phyloP scores from a whole-genome alignment of 1,140 invertebrate species.

The Leptoteleia sp. region DNA sequence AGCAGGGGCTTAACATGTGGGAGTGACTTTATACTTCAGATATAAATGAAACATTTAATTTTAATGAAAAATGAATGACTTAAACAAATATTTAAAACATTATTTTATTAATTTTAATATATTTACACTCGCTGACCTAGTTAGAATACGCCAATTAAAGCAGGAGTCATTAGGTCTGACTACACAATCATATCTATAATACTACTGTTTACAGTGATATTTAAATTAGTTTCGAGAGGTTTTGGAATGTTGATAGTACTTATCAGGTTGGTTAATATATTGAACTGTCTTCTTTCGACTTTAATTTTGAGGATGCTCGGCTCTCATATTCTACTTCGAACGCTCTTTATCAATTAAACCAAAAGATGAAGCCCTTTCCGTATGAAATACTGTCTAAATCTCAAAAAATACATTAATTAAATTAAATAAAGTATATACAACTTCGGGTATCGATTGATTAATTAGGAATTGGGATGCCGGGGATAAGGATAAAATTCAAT shows the following conservation, averaged over 20 bases:
- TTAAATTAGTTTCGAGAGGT: background rate
- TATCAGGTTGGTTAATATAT: constrained; percentile 21
- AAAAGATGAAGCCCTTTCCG: constrained; percentile 3
- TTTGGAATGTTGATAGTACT: constrained; percentile 45
- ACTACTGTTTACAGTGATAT: constrained; percentile 3
- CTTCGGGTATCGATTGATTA: background rate
- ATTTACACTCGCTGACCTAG: constrained; percentile 6
- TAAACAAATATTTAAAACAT: background rate
- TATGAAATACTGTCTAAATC: constrained; percentile 1
- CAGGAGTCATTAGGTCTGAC: background rate
- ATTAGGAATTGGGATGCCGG: background rate
- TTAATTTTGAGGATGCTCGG: constrained; percentile 7
- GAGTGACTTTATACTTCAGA: no score
- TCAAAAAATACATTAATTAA: constrained; percentile 8
- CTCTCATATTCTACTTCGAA: constrained; percentile 3
- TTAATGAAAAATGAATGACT: background rate
- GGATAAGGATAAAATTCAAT: background rate
- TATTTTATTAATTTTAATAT: constrained; percentile 5
- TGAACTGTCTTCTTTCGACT: constrained; percentile 7
- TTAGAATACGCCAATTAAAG: constrained; percentile 5
- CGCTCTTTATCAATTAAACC: constrained; percentile 4
- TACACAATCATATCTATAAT: background rate
- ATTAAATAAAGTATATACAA: background rate
- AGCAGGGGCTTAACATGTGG: background rate
- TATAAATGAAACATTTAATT: no score